phyloP scores from a whole-genome alignment of 2,888 invertebrate genomes.

The Argynnis bischoffii region DNA sequence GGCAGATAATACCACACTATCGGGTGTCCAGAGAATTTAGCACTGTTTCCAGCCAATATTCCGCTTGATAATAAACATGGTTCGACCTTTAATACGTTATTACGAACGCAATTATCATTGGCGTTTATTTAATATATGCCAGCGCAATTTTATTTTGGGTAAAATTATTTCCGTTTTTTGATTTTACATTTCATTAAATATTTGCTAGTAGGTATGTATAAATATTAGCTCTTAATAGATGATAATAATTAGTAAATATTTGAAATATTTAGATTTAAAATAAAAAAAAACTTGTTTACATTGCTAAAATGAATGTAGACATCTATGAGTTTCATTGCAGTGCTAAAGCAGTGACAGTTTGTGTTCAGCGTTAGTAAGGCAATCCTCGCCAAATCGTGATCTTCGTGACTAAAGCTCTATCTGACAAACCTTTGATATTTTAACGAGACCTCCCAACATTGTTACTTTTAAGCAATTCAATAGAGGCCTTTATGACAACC shows the following conservation, averaged over 20 bases:
- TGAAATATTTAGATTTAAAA: neutral
- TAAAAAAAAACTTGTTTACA: neutral
- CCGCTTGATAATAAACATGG: slow-evolving; percentile 75
- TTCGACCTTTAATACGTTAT: slow-evolving; percentile 43
- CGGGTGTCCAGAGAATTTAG: slow-evolving; percentile 78
- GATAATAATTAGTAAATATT: neutral
- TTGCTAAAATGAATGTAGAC: neutral
- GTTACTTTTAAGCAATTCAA: slow-evolving; percentile 29
- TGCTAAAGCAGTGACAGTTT: slow-evolving; percentile 25
- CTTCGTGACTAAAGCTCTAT: slow-evolving; percentile 47
- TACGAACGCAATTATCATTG: slow-evolving; percentile 39
- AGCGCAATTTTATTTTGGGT: slow-evolving; percentile 27
- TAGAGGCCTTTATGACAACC: slow-evolving; percentile 28
- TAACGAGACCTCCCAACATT: slow-evolving; percentile 38
- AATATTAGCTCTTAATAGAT: neutral
- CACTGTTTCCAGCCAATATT: slow-evolving; percentile 79
- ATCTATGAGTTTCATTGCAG: slow-evolving; percentile 8
- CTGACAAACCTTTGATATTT: slow-evolving; percentile 46
- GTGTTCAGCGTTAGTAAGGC: slow-evolving; percentile 36
- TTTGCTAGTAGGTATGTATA: too few relatives aligned
- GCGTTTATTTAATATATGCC: slow-evolving; percentile 36
- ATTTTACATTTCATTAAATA: neutral
- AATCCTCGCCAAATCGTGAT: slow-evolving; percentile 50
- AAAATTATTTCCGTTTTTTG: slow-evolving; percentile 4
- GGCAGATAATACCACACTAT: slow-evolving; percentile 80